Percentiles rank a stretch among this genome's conserved stretches.
Conservation (phyloP, 2,888 invertebrate genomes). For the Chironomus riparius region DNA sequence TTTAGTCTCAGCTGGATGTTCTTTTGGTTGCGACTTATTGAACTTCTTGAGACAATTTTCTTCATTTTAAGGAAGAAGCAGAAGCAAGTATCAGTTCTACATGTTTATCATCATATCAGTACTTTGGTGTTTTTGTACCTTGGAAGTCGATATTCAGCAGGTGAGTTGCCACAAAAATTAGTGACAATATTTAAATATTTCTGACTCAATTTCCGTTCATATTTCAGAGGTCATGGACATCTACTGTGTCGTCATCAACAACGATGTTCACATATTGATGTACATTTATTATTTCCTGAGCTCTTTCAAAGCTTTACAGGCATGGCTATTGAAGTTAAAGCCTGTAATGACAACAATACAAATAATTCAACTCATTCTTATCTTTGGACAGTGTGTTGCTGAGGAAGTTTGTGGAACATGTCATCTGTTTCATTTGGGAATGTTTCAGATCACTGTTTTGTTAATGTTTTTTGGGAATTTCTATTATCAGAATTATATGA, state of each 20-base stretch:
- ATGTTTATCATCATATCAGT: conserved; percentile 57
- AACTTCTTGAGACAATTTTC: conserved; percentile 56
- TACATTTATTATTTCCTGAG: conserved; percentile 1
- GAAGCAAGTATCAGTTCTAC: conserved; percentile 55
- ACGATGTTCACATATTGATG: not conserved
- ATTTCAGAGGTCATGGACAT: not conserved
- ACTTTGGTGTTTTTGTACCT: conserved; percentile 43
- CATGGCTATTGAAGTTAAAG: not conserved
- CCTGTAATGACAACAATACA: conserved; percentile 8
- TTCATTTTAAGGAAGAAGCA: conserved; percentile 57
- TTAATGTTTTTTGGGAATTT: not conserved
- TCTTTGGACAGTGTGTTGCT: not conserved
- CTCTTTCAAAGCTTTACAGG: not conserved
- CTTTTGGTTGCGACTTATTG: conserved; percentile 46
- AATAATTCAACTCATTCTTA: not conserved
- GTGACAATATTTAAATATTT: too few species aligned
- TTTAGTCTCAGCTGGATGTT: not conserved
- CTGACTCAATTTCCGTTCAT: not conserved
- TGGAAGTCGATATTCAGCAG: not conserved
- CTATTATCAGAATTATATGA: not conserved
- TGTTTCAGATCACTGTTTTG: not conserved
- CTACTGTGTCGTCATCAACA: not conserved
- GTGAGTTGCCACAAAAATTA: not conserved
- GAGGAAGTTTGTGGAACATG: not conserved
- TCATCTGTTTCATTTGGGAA: not conserved